Conservation (phyloP, 2,113 vertebrate species). For the Sinocyclocheilus anshuiensis region DNA sequence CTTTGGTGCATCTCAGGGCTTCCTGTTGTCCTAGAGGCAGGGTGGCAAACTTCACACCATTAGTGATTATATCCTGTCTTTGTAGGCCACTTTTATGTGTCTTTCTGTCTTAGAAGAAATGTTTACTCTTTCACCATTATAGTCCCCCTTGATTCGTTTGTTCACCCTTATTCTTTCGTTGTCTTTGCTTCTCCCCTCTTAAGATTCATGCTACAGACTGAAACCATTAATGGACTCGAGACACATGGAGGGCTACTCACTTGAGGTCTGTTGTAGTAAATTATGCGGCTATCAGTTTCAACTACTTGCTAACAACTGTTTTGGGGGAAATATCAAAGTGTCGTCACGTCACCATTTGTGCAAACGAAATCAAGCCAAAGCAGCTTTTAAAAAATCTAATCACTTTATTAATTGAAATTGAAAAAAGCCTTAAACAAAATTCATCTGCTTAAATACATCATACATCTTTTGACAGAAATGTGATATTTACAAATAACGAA, state of each 20-base stretch:
- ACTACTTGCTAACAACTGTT: constrained; percentile 33
- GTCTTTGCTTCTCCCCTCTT: not conserved
- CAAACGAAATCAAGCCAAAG: constrained; percentile 13
- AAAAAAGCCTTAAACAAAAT: constrained; percentile 75
- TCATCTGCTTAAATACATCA: constrained; percentile 83
- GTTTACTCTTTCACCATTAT: constrained; percentile 38
- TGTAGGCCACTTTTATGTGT: constrained; percentile 23
- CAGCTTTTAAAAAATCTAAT: constrained; percentile 67
- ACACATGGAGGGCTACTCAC: constrained; percentile 27
- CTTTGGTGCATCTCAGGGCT: constrained; percentile 26
- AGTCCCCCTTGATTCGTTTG: not conserved
- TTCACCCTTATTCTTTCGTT: not conserved
- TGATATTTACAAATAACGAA: constrained; percentile 81
- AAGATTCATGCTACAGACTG: not conserved
- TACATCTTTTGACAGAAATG: constrained; percentile 82
- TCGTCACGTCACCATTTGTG: constrained; percentile 18
- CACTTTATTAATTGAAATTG: constrained; percentile 90
- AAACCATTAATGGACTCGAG: constrained; percentile 18
- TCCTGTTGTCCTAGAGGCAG: constrained; percentile 47
- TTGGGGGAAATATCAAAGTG: not conserved
- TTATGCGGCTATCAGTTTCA: constrained; percentile 6
- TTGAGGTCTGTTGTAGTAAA: constrained; percentile 30
- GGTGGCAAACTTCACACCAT: constrained; percentile 49
- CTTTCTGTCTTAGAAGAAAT: constrained; percentile 20
- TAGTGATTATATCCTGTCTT: constrained; percentile 48